Percentiles rank a stretch among this genome's conserved stretches.
These are phyloP conservation scores for Stomatorhinus ivindoensis DNA, from an alignment of 2,113 vertebrate species.

Conservation along the genomic window DNA sequence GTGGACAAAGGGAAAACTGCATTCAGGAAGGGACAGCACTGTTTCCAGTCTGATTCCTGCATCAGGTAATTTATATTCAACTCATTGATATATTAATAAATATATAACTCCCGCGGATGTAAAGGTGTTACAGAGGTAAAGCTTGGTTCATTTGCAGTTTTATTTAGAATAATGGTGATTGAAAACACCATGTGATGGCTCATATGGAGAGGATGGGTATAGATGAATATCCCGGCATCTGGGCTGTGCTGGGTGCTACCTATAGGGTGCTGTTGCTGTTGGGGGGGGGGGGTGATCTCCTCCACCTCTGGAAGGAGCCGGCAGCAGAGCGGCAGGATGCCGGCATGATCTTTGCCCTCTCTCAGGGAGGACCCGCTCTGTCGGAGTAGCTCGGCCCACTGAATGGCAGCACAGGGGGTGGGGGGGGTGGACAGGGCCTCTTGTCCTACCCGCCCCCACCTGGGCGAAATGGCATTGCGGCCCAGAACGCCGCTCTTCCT, in stretches of 20 bases:
- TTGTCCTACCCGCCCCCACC: neutral
- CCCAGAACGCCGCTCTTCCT: neutral
- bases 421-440: neutral
- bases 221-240: neutral
- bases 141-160: neutral
- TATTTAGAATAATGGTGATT: neutral
- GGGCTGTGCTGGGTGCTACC: neutral
- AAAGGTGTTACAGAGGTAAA: neutral
- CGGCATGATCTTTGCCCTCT: neutral
- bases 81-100: neutral
- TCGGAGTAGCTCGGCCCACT: neutral
- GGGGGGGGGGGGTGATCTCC: neutral
- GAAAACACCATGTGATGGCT: neutral
- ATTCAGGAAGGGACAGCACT: neutral
- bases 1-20: slow-evolving; percentile 7
- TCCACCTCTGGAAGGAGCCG: slow-evolving; percentile 9
- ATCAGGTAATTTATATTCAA: neutral
- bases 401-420: neutral
- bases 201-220: neutral
- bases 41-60: no score
- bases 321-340: neutral
- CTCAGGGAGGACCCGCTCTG: neutral
- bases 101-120: neutral
- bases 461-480: neutral
- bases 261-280: neutral